These are phyloP conservation scores for Heloderma charlesbogerti DNA, from an alignment of 2,113 vertebrate species.

Conservation along the genomic window DNA sequence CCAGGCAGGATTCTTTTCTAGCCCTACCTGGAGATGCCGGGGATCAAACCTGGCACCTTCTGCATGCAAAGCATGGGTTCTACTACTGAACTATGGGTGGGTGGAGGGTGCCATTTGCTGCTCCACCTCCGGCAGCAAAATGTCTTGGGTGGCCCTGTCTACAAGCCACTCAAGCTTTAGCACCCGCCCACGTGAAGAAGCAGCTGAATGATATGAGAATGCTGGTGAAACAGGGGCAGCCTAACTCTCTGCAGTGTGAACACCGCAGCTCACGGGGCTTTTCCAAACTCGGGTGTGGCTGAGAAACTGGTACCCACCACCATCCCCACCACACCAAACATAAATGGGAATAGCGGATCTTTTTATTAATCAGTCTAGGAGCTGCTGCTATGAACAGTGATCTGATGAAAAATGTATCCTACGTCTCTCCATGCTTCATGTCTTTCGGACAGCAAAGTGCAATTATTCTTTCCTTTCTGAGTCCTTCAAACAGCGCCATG, in stretches of 20 bases:
- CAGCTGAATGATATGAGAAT: neutral
- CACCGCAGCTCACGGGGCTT: neutral
- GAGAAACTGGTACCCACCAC: neutral
- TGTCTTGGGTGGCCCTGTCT: too few species aligned
- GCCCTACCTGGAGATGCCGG: too few species aligned
- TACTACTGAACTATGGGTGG: too few species aligned
- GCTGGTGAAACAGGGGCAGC: neutral
- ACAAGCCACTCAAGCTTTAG: neutral
- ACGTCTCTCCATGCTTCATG: constrained; percentile 44
- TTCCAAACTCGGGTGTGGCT: neutral
- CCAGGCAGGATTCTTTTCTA: too few species aligned
- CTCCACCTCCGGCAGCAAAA: too few species aligned
- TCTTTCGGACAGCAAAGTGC: constrained; percentile 56
- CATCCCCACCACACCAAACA: neutral
- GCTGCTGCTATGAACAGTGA: constrained; percentile 4
- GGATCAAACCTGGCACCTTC: too few species aligned
- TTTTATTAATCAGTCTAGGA: constrained; percentile 24
- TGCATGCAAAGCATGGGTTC: too few species aligned
- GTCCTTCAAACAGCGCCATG: constrained; percentile 37
- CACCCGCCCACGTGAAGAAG: neutral
- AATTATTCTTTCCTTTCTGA: constrained; percentile 60
- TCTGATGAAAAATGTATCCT: constrained; percentile 48
- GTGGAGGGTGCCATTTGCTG: too few species aligned
- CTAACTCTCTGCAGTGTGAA: neutral
- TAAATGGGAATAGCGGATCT: neutral